Evolutionary conservation across 2,113 vertebrate genomes (phyloP).

Genomic region (Pollimyrus isidori): DNA sequence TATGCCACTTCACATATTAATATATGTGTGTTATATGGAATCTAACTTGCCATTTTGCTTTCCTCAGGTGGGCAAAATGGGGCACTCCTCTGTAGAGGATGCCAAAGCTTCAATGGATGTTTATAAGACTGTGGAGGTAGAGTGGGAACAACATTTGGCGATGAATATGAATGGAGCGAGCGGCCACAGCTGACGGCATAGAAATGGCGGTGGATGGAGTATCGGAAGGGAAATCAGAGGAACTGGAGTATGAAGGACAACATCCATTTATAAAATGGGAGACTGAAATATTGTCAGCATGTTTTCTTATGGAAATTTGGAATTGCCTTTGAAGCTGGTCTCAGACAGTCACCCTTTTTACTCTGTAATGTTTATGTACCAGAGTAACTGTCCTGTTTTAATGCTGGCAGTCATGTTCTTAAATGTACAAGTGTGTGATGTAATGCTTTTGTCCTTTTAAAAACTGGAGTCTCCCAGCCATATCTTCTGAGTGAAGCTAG

Average conservation of each 20-base stretch:
- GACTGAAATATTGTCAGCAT: not conserved
- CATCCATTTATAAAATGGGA: not conserved
- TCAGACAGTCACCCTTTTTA: not conserved
- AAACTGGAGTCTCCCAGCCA: not conserved
- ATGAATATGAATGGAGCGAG: not conserved
- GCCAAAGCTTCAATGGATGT: conserved; percentile 87
- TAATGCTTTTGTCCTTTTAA: not conserved
- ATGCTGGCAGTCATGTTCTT: not conserved
- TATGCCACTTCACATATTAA: not conserved
- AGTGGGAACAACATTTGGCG: conserved; percentile 72
- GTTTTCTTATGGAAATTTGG: not conserved
- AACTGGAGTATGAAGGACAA: not conserved
- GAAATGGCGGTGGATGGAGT: not conserved
- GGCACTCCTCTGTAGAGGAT: conserved; percentile 89
- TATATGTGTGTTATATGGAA: not conserved
- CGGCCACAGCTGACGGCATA: not conserved
- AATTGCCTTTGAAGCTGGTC: not conserved
- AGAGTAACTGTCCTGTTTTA: not conserved
- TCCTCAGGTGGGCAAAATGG: conserved; percentile 64
- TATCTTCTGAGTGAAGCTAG: not conserved
- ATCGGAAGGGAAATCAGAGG: not conserved
- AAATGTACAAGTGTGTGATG: not conserved
- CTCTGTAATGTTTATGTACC: not conserved
- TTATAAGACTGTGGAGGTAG: conserved; percentile 74
- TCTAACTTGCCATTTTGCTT: not conserved